These are phyloP conservation scores for Colinus virginianus DNA, from an alignment of 2,113 vertebrate species.

Conservation along the genomic window DNA sequence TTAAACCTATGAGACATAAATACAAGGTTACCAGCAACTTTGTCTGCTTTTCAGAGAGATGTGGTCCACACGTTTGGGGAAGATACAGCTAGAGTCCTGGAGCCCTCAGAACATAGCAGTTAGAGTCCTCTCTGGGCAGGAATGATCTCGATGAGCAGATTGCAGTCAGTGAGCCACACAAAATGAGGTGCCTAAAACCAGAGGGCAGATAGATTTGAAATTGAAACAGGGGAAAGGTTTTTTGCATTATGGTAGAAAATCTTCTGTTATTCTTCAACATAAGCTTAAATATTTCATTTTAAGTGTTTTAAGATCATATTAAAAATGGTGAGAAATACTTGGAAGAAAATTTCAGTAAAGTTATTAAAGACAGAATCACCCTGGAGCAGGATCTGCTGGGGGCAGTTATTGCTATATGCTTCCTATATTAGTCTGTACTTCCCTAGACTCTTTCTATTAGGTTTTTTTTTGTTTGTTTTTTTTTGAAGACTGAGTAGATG, in stretches of 20 bases:
- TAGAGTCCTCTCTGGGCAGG: not conserved
- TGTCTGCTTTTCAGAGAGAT: not conserved
- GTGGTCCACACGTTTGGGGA: not conserved
- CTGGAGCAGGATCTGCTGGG: not conserved
- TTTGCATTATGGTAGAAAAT: not conserved
- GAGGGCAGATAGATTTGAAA: not conserved
- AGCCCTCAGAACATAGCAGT: not conserved
- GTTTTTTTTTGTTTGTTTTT: not conserved
- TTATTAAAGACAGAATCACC: not conserved
- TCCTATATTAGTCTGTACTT: not conserved
- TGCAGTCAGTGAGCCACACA: not conserved
- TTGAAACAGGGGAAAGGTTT: accelerated
- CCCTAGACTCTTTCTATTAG: not conserved
- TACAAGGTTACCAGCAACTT: not conserved
- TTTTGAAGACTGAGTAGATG: not conserved
- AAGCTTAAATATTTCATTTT: not conserved
- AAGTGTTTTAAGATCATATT: not conserved
- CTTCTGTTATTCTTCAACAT: not conserved
- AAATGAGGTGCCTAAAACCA: not conserved
- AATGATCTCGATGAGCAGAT: not conserved
- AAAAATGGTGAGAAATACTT: not conserved
- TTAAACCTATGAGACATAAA: not conserved
- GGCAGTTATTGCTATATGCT: not conserved
- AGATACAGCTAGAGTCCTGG: not conserved
- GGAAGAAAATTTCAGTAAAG: not conserved